Evolutionary conservation across 2,113 vertebrate genomes (phyloP), one percentile per base, ranked within the genome.

Genomic region (Actenoides lindsayi): DNA sequence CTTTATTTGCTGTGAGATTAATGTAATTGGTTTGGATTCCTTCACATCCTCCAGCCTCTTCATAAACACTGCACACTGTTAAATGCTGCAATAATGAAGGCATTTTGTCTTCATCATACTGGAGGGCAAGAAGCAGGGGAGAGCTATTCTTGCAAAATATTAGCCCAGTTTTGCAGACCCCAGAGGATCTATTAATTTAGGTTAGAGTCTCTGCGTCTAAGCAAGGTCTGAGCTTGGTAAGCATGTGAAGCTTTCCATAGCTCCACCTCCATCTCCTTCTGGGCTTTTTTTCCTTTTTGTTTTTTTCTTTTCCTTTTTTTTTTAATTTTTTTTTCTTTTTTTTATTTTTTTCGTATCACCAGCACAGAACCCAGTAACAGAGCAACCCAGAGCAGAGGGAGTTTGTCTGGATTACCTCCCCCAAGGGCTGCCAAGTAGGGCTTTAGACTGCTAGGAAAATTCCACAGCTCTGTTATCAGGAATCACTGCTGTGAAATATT

Each of bases 21-120:
- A 96, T 96, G 95, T 95, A 97, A 96, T 90, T 89, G 83, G 88
- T 68, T 97, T 95, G 95, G 94, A 94, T 96, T 96, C 94, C 95
- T 96, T 94, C 94, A 92, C 90, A 64, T 94, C 88, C 92, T 94
- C 79, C 90, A 92, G 92, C 92, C 90, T 94, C 93, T 87, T 82
- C 96, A 91, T 89, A 97, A 97, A 95, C 91, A 92, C 90, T 87
- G 93, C 85, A 82, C 94, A 70, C 89, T 87, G 91, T 95, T 96
- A 96, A 96, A 92, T 93, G 90, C 90, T 94, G 83, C 90, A 96
- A 83, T 94, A 97, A 93, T 96, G 95, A 96, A 96, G 86, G 90
- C 75, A 74, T 95, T 96, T 96, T 97, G 78, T 97, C 94, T 97
- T 96, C 86, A 94, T 97, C 92, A 86, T 51, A 37, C 87, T 89